phyloP scores from a whole-genome alignment of 1,140 invertebrate species.

The Euwallacea similis region DNA sequence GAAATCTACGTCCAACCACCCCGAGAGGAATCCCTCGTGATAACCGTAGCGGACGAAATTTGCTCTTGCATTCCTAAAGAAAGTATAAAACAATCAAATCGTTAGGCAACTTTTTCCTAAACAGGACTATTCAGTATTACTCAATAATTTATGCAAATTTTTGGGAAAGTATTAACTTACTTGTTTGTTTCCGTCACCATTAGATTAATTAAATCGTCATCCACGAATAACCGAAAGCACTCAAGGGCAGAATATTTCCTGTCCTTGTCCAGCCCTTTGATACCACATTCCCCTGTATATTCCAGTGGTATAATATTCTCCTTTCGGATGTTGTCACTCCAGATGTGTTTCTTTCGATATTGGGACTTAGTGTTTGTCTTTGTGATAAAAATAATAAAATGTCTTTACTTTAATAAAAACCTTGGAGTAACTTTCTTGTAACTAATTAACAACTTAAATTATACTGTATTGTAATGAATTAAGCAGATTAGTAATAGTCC shows the following conservation, averaged over 20 bases:
- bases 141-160: not conserved
- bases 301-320: constrained; percentile 9
- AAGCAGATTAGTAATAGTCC: not conserved
- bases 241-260: constrained; percentile 15
- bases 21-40: constrained; percentile 24
- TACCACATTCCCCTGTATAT: constrained; percentile 9
- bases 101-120: not conserved
- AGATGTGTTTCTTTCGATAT: not conserved
- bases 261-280: not conserved
- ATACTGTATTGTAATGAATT: not conserved
- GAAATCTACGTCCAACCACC: constrained; percentile 27
- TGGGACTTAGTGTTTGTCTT: not conserved
- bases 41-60: constrained; percentile 26
- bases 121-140: not conserved
- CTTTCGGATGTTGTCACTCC: constrained; percentile 10
- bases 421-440: not conserved
- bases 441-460: not conserved
- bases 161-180: not conserved
- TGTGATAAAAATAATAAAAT: not conserved
- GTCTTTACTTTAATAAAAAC: not conserved
- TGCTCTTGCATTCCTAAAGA: constrained; percentile 15
- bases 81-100: not conserved
- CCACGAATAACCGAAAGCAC: constrained; percentile 27
- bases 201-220: constrained; percentile 25
- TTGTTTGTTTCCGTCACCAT: constrained; percentile 29